Conservation (phyloP, 1,140 invertebrate genomes). For the Helicoverpa armigera region DNA sequence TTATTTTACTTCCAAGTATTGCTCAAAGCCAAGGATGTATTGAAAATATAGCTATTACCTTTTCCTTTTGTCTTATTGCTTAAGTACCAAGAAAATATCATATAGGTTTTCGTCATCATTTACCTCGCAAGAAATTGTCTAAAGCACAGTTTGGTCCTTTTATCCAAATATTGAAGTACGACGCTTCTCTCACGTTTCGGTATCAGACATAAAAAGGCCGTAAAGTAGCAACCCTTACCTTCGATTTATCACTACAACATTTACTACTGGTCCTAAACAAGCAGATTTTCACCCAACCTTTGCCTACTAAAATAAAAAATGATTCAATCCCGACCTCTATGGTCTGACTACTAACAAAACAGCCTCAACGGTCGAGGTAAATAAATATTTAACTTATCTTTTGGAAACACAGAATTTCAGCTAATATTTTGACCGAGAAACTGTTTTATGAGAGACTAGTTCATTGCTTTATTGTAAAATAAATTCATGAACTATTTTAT, state of each 20-base stretch:
- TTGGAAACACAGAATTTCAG: neutral
- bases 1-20: neutral
- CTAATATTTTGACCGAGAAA: neutral
- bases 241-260: conserved; percentile 12
- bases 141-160: neutral
- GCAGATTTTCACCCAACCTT: neutral
- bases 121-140: neutral
- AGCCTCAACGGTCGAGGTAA: neutral
- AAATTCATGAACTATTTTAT: neutral
- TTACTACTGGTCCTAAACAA: conserved; percentile 5
- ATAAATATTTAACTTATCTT: neutral
- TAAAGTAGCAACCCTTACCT: neutral
- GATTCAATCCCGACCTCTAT: neutral
- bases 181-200: neutral
- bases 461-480: neutral
- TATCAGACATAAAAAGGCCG: neutral
- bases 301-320: neutral
- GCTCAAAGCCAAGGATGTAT: too few relatives aligned
- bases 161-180: neutral
- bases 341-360: neutral
- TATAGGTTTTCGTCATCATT: neutral
- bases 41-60: too few relatives aligned
- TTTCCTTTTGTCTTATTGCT: too few relatives aligned
- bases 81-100: too few relatives aligned
- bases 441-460: neutral